These are phyloP conservation scores for Hydroisotoma schaefferi DNA, from an alignment of 2,888 invertebrate species.

Conservation along the genomic window DNA sequence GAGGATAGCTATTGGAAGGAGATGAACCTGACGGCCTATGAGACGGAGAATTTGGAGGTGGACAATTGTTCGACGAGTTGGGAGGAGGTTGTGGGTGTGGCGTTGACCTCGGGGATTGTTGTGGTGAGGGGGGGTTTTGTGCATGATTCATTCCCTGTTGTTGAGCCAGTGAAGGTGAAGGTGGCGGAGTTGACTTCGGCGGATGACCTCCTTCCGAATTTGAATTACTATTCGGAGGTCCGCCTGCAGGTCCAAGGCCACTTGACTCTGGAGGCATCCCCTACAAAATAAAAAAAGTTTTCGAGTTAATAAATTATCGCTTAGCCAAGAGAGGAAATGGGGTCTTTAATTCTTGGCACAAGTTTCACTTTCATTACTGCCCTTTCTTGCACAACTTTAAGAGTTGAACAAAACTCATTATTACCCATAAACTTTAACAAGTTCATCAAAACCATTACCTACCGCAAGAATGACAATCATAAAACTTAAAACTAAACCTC, in stretches of 20 bases:
- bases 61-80: conserved; percentile 31
- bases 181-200: conserved; percentile 47
- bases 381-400: too few species aligned
- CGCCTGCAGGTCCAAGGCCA: too few species aligned
- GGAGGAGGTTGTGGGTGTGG: conserved; percentile 36
- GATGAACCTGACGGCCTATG: conserved; percentile 45
- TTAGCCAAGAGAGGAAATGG: too few species aligned
- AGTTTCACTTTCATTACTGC: too few species aligned
- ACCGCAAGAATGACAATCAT: too few species aligned
- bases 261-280: conserved; percentile 27
- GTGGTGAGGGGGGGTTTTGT: conserved; percentile 44
- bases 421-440: too few species aligned
- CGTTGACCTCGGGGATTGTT: conserved; percentile 43
- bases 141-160: conserved; percentile 30
- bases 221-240: conserved; percentile 31
- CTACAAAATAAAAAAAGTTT: conserved; percentile 21
- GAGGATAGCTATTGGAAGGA: conserved; percentile 45
- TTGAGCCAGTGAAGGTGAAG: conserved; percentile 41
- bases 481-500: too few species aligned
- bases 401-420: too few species aligned
- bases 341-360: too few species aligned
- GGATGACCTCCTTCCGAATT: conserved; percentile 31
- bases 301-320: too few species aligned
- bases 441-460: too few species aligned
- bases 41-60: conserved; percentile 45